Conservation (phyloP, 2,797 vertebrate genomes). For the Astyanax mexicanus region DNA sequence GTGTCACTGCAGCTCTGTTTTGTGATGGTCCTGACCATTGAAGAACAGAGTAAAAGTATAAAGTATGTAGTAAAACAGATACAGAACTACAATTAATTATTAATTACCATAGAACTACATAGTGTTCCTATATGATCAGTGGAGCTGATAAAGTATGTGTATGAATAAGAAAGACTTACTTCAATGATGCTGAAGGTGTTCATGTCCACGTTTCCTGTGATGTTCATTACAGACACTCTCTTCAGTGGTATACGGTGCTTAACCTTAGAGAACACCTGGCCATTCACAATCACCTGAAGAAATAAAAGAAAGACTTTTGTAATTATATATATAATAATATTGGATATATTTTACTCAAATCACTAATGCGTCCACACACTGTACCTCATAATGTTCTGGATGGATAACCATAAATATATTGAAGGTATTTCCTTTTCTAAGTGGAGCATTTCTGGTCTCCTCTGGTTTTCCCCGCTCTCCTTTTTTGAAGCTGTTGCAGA, state of each 20-base stretch:
- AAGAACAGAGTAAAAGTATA: no score
- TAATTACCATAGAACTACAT: no score
- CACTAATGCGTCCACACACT: no score
- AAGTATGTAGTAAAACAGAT: no score
- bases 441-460: background rate
- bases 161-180: no score
- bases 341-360: background rate
- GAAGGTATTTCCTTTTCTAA: background rate
- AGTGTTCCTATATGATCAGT: no score
- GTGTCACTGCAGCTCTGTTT: no score
- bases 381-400: constrained; percentile 1
- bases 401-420: background rate
- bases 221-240: background rate
- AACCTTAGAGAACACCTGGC: background rate
- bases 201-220: background rate
- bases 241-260: background rate
- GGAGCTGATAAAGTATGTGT: no score
- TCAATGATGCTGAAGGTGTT: background rate
- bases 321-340: no score
- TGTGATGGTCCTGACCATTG: no score
- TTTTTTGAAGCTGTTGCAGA: background rate
- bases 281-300: constrained; percentile 32
- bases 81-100: no score
- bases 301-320: background rate
- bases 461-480: background rate